phyloP scores from a whole-genome alignment of 1,140 invertebrate genomes.

The Dysdera silvatica region DNA sequence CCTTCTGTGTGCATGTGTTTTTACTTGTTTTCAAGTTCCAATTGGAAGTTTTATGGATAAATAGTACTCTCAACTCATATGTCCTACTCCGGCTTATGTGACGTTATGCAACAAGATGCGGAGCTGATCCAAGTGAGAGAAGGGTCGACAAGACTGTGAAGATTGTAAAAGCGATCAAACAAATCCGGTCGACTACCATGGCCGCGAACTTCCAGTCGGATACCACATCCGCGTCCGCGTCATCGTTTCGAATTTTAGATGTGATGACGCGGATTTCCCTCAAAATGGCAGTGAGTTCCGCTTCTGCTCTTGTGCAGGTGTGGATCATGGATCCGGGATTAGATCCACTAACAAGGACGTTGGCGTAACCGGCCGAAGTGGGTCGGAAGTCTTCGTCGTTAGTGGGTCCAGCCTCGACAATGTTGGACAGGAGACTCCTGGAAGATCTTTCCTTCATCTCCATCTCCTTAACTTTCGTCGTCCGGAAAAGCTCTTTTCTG shows the following conservation, averaged over 20 bases:
- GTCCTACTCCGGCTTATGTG: no score
- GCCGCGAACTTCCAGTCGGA: constrained; percentile 99
- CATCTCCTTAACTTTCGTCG: constrained; percentile 55
- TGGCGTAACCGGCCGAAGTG: constrained; percentile 37
- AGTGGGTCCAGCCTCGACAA: constrained; percentile 60
- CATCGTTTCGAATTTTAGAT: constrained; percentile 71
- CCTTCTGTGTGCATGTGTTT: no score
- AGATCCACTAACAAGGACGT: constrained; percentile 31
- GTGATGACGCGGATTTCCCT: constrained; percentile 95
- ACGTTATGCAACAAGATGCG: constrained; percentile 85
- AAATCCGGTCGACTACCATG: constrained; percentile 98
- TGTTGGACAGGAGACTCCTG: constrained; percentile 86
- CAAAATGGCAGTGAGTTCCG: constrained; percentile 82
- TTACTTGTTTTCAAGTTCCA: no score
- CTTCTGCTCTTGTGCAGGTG: constrained; percentile 58
- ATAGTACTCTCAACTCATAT: no score
- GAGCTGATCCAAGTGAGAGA: constrained; percentile 90
- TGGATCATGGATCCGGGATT: constrained; percentile 51
- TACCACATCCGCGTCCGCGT: constrained; percentile 77
- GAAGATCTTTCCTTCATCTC: constrained; percentile 86
- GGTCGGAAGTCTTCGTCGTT: constrained; percentile 85
- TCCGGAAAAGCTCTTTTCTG: constrained; percentile 64
- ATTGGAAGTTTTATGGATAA: no score
- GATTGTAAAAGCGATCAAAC: constrained; percentile 96
- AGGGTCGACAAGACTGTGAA: constrained; percentile 96